These are phyloP conservation scores for Holothuria leucospilota DNA, from an alignment of 53 echinoderm and acorn worm species.

Conservation along the genomic window DNA sequence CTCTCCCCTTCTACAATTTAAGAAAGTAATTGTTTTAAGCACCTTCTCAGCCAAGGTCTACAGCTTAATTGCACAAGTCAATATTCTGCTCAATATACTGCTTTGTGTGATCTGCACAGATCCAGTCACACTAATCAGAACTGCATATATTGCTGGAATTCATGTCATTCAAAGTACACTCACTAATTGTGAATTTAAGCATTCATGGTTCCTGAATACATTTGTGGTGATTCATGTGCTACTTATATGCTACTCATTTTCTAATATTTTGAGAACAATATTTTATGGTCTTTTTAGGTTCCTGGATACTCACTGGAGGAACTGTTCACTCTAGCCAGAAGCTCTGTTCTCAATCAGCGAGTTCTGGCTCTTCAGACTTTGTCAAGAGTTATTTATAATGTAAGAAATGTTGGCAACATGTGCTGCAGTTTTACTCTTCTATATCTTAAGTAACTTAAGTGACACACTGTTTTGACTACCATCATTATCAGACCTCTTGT, in stretches of 20 bases:
- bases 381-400: slow-evolving; percentile 94
- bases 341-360: slow-evolving; percentile 85
- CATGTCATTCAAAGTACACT: too few species aligned
- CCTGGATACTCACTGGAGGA: slow-evolving; percentile 94
- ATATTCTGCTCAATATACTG: too few species aligned
- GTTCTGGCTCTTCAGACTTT: slow-evolving; percentile 89
- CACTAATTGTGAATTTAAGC: too few species aligned
- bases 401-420: slow-evolving; percentile 49
- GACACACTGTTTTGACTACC: too few species aligned
- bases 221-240: neutral
- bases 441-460: neutral
- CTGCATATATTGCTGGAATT: too few species aligned
- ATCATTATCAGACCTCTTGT: too few species aligned
- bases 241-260: neutral
- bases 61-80: too few species aligned
- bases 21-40: too few species aligned
- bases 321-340: slow-evolving; percentile 84
- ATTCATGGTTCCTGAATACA: too few species aligned
- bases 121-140: too few species aligned
- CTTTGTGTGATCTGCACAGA: too few species aligned
- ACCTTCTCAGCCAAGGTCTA: too few species aligned
- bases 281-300: slow-evolving; percentile 46
- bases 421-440: neutral
- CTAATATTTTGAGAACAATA: neutral
- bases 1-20: neutral